These are phyloP conservation scores for Zophobas atratus DNA, from an alignment of 1,140 invertebrate species.

Conservation along the genomic window DNA sequence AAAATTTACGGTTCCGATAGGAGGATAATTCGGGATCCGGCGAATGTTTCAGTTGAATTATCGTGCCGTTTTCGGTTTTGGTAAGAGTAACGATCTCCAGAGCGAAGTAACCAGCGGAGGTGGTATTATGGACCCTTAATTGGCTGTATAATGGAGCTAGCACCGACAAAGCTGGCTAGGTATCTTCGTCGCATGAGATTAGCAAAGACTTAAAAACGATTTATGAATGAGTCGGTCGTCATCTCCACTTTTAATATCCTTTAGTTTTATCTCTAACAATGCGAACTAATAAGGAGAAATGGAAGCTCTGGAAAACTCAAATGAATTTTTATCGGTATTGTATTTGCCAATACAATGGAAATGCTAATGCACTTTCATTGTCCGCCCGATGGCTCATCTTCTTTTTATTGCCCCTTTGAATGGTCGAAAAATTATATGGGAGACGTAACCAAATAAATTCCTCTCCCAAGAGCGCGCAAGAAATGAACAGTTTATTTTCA, in stretches of 20 bases:
- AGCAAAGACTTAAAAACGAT: constrained; percentile 31
- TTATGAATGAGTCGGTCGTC: constrained; percentile 39
- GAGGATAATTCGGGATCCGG: not conserved
- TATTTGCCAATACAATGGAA: constrained; percentile 49
- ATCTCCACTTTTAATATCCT: constrained; percentile 43
- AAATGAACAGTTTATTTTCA: constrained; percentile 42
- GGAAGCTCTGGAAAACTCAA: constrained; percentile 47
- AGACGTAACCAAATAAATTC: constrained; percentile 32
- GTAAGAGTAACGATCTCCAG: constrained; percentile 25
- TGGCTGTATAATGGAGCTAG: constrained; percentile 35
- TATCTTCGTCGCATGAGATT: constrained; percentile 29
- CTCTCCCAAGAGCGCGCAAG: constrained; percentile 14
- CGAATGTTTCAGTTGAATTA: constrained; percentile 31
- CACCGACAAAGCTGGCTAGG: constrained; percentile 31
- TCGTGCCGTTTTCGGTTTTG: constrained; percentile 26
- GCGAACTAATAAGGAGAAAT: constrained; percentile 53
- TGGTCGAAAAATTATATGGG: constrained; percentile 31
- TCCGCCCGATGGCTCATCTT: constrained; percentile 38
- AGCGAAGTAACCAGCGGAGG: constrained; percentile 27
- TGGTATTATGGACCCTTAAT: constrained; percentile 37
- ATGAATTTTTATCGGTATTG: constrained; percentile 53
- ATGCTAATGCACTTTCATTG: constrained; percentile 52
- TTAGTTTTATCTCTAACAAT: constrained; percentile 42
- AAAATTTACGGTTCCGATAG: constrained; percentile 26
- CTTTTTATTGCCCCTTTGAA: constrained; percentile 34